Percentiles rank a stretch among this genome's conserved stretches.
These are phyloP conservation scores for Drosophila punjabiensis DNA, from an alignment of 1,140 invertebrate species.

Conservation along the genomic window DNA sequence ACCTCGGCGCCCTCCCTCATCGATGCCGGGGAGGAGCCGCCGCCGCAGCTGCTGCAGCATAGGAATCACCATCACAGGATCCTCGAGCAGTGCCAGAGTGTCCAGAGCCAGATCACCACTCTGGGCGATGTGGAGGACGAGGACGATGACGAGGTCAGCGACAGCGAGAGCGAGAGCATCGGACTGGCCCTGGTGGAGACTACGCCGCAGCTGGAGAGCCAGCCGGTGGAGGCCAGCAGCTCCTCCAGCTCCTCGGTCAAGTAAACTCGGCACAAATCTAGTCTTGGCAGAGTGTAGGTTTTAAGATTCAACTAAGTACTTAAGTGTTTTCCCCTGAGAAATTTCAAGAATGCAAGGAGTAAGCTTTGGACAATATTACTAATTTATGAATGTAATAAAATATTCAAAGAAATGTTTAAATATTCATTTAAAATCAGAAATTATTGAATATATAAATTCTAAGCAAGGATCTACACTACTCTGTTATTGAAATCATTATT, in stretches of 20 bases:
- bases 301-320: slow-evolving; percentile 16
- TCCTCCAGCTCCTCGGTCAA: slow-evolving; percentile 76
- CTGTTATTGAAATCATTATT: background rate
- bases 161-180: slow-evolving; percentile 65
- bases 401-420: background rate
- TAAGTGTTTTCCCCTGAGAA: background rate
- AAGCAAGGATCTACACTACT: background rate
- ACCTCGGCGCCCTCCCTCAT: slow-evolving; percentile 67
- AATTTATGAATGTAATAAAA: background rate
- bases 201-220: slow-evolving; percentile 63
- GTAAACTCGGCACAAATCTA: slow-evolving; percentile 47
- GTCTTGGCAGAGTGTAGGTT: slow-evolving; percentile 8
- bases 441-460: background rate
- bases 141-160: slow-evolving; percentile 50
- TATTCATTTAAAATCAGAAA: background rate
- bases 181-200: slow-evolving; percentile 66
- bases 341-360: background rate
- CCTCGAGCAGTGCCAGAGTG: slow-evolving; percentile 75
- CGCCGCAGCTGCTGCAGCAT: background rate
- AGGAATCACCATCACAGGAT: slow-evolving; percentile 50
- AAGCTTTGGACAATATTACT: background rate
- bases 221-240: slow-evolving; percentile 49
- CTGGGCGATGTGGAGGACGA: slow-evolving; percentile 77
- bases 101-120: slow-evolving; percentile 80
- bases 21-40: slow-evolving; percentile 42